Percentiles rank a stretch among this genome's conserved stretches.
phyloP scores from a whole-genome alignment of 2,888 invertebrate species.

The Plemyria rubiginata region DNA sequence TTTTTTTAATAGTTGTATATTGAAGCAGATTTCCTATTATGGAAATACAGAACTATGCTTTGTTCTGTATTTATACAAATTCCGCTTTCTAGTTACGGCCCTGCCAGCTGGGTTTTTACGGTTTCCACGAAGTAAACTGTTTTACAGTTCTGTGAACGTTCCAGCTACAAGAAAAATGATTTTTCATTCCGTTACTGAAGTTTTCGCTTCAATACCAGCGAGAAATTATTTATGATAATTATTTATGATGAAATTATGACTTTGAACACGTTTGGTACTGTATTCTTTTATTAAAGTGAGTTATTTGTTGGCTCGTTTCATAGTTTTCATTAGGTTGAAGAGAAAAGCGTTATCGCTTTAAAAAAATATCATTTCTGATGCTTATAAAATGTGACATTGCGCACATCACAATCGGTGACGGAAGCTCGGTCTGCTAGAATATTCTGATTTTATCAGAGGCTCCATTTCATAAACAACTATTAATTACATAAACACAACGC shows the following conservation, averaged over 20 bases:
- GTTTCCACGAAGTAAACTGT: constrained; percentile 32
- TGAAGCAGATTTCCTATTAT: too few relatives aligned
- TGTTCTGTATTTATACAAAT: too few relatives aligned
- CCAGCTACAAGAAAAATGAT: constrained; percentile 32
- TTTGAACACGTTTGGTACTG: constrained; percentile 9
- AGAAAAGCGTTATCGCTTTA: too few relatives aligned
- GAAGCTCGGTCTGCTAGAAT: too few relatives aligned
- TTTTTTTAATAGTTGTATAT: too few relatives aligned
- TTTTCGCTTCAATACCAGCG: constrained; percentile 31
- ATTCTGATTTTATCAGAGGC: too few relatives aligned
- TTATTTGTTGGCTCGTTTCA: background rate
- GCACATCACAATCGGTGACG: too few relatives aligned
- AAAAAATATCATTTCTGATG: too few relatives aligned
- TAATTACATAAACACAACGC: too few relatives aligned
- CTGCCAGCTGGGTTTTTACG: constrained; percentile 24
- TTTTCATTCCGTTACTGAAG: constrained; percentile 38
- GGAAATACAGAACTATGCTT: background rate
- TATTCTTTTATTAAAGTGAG: constrained; percentile 1
- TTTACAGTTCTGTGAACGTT: constrained; percentile 33
- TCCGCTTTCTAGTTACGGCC: background rate
- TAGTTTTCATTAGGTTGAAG: background rate
- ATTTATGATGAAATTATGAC: constrained; percentile 16
- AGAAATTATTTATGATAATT: too few relatives aligned
- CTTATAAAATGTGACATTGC: too few relatives aligned
- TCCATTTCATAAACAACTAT: too few relatives aligned